Base-by-base conservation (phyloP, 2,888 invertebrate genomes). In the Pimpla rufipes region DNA sequence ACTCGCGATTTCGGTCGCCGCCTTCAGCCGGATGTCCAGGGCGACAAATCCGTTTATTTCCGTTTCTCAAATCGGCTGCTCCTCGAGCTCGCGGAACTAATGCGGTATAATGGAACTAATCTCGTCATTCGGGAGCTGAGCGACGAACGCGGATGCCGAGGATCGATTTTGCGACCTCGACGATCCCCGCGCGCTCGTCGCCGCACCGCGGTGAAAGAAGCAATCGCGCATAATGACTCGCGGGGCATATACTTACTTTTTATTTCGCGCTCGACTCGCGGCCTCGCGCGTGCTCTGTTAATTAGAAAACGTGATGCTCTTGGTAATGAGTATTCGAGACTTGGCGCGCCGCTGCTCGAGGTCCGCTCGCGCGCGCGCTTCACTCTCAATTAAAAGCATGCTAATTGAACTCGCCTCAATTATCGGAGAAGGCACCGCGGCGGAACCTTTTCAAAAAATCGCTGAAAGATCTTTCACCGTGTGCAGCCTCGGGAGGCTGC, bases 381-480 rank as follows among this genome's bases (percentile, higher is more conserved):
- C 88, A 85, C 86, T 82, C 83, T 86, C 90, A 91, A 91, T 91
- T 91, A 90, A 92, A 84, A 88, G 87, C 86, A 88, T 90, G 88
- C 88, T 92, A 92, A 91, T 92, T 91, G 91, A 91, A 91, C 89
- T 88, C 87, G 89, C 89, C 90, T 85, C 92, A 91, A 91, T 91
- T 90, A 92, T 91, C 90, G 88, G 83, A 71, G 85, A 40, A 74
- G 74, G 71, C 75, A 86, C 59, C 73, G 66, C 68, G 40, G 71
- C 70, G 66, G 70, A 81, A 81, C 74, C 74, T 80, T 85, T 85
- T 76, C 70, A 85, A 77, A 67, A 78, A 82, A 82, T 37, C 40
- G 59, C 45, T 52, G 59, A 83, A 77, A 83, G 67, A 80, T 62
- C 67, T 67, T 47, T 67, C 52, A 76, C 37, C 76, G 74, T 62